Evolutionary conservation across 1,140 invertebrate species (phyloP), one percentile per base, ranked within the genome.

Genomic region (Danaus plexippus): DNA sequence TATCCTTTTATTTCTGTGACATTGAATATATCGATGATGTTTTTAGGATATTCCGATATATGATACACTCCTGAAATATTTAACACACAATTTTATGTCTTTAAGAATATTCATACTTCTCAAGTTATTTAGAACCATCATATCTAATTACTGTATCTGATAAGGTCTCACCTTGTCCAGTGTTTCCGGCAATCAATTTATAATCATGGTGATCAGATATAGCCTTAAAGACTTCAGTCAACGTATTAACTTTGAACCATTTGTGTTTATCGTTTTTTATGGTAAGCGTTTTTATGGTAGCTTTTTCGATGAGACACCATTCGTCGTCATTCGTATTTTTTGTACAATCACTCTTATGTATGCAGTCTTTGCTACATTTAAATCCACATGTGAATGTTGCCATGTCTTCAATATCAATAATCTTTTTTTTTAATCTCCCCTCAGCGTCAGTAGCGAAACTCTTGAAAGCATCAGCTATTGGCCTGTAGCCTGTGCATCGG

Each of bases 401-500:
- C 22, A 85, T 48, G 43, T 85, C 78, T 74, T 85, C 79, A n/a
- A 85, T 88, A 68, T 93, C 91, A 15, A 80, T 70, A 49, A 90
- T 77, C 57, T 87, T 81, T 1, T 68, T 63, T 22, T 52, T 13
- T 18, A 80, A 55, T 7, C 46, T 47, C 41, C 69, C 18, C 12
- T 71, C 66, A n/a, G 60, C 53, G 53, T 82, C 69, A 12, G 56
- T 66, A 1, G 76, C 73, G 45, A 82, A 73, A 3, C 73, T 71
- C 63, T 82, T 82, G 13, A 85, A 95, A 22, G 94, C 90, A 62
- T 95, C 93, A 43, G 95, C 85, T 69, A 97, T 96, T 1, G 95
- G 91, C 56, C 95, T 87, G 67, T 96, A 97, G 0, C 95, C 95
- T 1, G 95, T 97, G 75, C 95, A 97, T 48, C 95, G 89, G 61